phyloP scores from a whole-genome alignment of 2,797 vertebrate species.

The Enteromius argenteus region DNA sequence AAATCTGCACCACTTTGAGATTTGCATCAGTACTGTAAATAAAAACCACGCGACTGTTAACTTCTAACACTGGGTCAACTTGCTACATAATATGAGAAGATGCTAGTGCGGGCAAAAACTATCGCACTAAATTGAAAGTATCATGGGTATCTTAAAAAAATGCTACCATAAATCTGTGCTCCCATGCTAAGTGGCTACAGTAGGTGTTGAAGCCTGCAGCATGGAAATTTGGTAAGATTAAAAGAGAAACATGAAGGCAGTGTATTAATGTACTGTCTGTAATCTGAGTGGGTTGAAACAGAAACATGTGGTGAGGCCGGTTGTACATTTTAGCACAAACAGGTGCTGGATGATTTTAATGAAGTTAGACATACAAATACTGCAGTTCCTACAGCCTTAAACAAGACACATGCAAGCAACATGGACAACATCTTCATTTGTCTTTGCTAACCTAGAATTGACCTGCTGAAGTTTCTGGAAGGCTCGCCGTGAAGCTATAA shows the following conservation, averaged over 20 bases:
- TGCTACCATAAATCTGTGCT: not conserved
- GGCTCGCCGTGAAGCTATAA: conserved; percentile 31
- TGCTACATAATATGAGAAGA: not conserved
- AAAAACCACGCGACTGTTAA: conserved; percentile 14
- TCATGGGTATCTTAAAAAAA: not conserved
- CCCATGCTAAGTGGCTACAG: conserved; percentile 5
- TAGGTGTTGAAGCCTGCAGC: conserved; percentile 40
- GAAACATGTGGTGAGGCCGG: conserved; percentile 47
- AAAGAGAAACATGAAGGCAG: conserved; percentile 5
- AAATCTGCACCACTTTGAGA: conserved; percentile 6
- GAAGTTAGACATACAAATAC: conserved; percentile 39
- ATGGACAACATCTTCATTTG: conserved; percentile 20
- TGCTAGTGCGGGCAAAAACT: not conserved
- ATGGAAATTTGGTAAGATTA: conserved; percentile 32
- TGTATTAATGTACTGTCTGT: conserved; percentile 23
- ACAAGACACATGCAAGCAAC: conserved; percentile 40
- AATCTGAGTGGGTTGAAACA: conserved; percentile 32
- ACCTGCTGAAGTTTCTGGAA: conserved; percentile 19
- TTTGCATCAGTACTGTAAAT: not conserved
- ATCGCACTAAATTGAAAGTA: not conserved
- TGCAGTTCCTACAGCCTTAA: conserved; percentile 7
- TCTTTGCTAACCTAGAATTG: conserved; percentile 34
- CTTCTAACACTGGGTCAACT: not conserved
- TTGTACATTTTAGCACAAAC: conserved; percentile 40
- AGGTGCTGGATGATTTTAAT: conserved; percentile 38